Percentiles rank a stretch among this genome's conserved stretches.
Conservation (phyloP, 2,888 invertebrate species). For the Thecophora atra region DNA sequence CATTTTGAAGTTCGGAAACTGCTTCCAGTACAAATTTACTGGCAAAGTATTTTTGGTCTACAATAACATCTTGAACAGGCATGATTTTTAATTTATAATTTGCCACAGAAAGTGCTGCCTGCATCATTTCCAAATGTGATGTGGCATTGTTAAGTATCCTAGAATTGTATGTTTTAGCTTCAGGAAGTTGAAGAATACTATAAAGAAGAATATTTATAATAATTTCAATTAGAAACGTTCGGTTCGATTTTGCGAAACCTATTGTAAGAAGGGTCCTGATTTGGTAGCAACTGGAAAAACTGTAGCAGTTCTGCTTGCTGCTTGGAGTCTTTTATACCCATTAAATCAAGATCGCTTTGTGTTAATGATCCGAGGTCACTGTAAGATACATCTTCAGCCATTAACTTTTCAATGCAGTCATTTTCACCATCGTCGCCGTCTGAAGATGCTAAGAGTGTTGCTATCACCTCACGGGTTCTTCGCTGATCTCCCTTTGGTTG, state of each 20-base stretch:
- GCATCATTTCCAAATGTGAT: slow-evolving; percentile 56
- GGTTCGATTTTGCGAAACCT: slow-evolving; percentile 43
- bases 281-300: slow-evolving; percentile 55
- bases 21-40: slow-evolving; percentile 63
- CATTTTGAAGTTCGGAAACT: slow-evolving; percentile 54
- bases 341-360: slow-evolving; percentile 53
- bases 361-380: slow-evolving; percentile 58
- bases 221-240: neutral
- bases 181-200: slow-evolving; percentile 49
- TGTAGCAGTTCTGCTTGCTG: slow-evolving; percentile 53
- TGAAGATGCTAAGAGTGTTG: slow-evolving; percentile 45
- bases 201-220: slow-evolving; percentile 21
- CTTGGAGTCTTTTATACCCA: slow-evolving; percentile 52
- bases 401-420: slow-evolving; percentile 51
- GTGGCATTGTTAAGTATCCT: slow-evolving; percentile 55
- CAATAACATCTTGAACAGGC: slow-evolving; percentile 60
- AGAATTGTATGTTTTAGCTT: slow-evolving; percentile 54
- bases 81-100: slow-evolving; percentile 60
- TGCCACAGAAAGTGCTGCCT: slow-evolving; percentile 57
- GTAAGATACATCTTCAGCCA: slow-evolving; percentile 55
- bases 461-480: slow-evolving; percentile 50
- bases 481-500: slow-evolving; percentile 41
- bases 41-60: slow-evolving; percentile 62
- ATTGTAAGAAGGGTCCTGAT: slow-evolving; percentile 57
- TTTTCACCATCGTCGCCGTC: slow-evolving; percentile 41